Evolutionary conservation across 2,888 invertebrate genomes (phyloP), one percentile per base, ranked within the genome.

Genomic region (Meteorus colon): DNA sequence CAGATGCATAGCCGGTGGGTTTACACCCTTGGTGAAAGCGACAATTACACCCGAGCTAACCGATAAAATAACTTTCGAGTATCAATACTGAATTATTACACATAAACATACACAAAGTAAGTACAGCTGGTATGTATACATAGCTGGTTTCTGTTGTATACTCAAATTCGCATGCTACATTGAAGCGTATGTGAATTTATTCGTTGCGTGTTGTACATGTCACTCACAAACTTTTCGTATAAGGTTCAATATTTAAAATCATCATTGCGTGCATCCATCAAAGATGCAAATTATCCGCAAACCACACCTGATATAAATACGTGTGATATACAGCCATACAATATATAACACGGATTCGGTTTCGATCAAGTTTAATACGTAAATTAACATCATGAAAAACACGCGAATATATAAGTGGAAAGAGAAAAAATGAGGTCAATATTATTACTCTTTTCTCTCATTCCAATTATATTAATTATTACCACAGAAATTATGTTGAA

Each of bases 21-120:
- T 48, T 60, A 65, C 55, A 31, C 66, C 63, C 51, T 71, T 75
- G 73, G 80, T 79, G 80, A 80, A 80, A 80, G 80, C 80, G 74
- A 79, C 76, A 71, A 80, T 80, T 79, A 79, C 75, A 68, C 63
- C 4, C 60, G 75, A 79, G 77, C 74, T 71, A 59, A 60, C 37
- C 24, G 69, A 51, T 59, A 71, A 24, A 24, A 24, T 65, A 51
- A 73, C 60, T 65, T 75, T 76, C 76, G 65, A 75, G 74, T 77
- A 55, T 37, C 62, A 37, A 62, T 75, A 27, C 34, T 51, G 10
- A 67, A 73, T 74, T 31, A 59, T 37, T 62, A 69, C 62, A 24
- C 31, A 12, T 41, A 48, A 2, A 29, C 24, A 67, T 27, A 34
- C 24, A 27, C 10, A 31, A n/a, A 63, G 27, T 31, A n/a, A 41